A percentile compares a stretch with the other conserved stretches of the same genome.
These are phyloP conservation scores for Cololabis saira DNA, from an alignment of 2,113 vertebrate genomes.

Conservation along the genomic window DNA sequence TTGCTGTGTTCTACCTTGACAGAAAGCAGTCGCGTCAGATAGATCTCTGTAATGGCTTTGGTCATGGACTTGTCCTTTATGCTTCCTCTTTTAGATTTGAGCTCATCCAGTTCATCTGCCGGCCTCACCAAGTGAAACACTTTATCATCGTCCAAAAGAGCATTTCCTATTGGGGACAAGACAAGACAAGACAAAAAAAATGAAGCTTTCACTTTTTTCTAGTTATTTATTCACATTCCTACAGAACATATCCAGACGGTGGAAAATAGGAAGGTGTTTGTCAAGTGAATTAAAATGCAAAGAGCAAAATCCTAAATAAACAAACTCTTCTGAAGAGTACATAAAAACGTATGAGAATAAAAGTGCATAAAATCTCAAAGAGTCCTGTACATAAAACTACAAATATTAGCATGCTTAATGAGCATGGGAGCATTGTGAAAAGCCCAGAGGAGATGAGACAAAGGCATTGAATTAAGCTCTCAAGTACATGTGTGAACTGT, in stretches of 20 bases:
- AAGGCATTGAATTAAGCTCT: constrained; percentile 19
- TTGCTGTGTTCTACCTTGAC: constrained; percentile 91
- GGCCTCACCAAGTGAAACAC: constrained; percentile 95
- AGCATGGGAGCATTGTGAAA: constrained; percentile 43
- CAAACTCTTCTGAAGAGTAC: constrained; percentile 36
- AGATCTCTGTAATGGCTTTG: constrained; percentile 99
- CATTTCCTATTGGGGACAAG: constrained; percentile 83
- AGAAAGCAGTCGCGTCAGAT: constrained; percentile 96
- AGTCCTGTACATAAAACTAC: constrained; percentile 47
- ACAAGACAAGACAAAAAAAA: not conserved
- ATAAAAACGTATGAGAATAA: constrained; percentile 44
- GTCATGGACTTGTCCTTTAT: constrained; percentile 98
- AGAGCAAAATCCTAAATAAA: constrained; percentile 43
- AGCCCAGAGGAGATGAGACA: constrained; percentile 33
- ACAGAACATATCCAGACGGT: constrained; percentile 33
- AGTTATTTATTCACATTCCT: not conserved
- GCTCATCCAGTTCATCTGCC: constrained; percentile 93
- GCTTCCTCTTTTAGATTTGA: constrained; percentile 94
- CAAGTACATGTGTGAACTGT: constrained; percentile 16
- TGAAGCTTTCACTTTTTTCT: not conserved
- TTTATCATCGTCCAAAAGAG: constrained; percentile 95
- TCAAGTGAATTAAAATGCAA: constrained; percentile 32
- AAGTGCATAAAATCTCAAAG: constrained; percentile 44
- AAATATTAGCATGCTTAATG: constrained; percentile 69
- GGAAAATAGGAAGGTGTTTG: constrained; percentile 24